These are phyloP conservation scores for Amazona ochrocephala DNA, from an alignment of 2,797 vertebrate species.

Conservation along the genomic window DNA sequence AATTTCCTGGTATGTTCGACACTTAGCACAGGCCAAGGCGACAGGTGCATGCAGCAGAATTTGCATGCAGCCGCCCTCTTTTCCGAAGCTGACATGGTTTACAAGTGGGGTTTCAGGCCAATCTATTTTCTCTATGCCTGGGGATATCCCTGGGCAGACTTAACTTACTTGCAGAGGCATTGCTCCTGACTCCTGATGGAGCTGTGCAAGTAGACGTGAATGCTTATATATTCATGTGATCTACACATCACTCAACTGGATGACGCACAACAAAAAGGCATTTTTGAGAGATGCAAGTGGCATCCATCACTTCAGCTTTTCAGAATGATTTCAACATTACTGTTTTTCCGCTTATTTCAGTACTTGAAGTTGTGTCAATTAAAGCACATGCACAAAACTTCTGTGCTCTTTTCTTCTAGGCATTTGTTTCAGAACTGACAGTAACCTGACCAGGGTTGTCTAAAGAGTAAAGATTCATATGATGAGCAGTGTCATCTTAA, in stretches of 20 bases:
- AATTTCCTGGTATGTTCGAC: background rate
- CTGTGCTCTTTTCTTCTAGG: background rate
- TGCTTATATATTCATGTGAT: too few relatives aligned
- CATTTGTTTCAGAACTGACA: background rate
- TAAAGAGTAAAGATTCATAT: background rate
- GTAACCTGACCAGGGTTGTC: background rate
- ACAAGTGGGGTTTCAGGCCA: background rate
- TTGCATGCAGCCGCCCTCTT: background rate
- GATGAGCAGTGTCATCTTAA: background rate
- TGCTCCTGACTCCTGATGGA: background rate
- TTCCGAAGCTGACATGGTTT: background rate
- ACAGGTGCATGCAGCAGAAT: background rate
- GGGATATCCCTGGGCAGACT: background rate
- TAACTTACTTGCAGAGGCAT: background rate
- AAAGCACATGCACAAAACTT: background rate
- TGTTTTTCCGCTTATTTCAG: background rate
- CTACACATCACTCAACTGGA: background rate
- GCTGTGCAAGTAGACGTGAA: background rate
- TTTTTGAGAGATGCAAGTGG: background rate
- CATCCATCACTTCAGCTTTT: background rate
- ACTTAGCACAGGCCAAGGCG: background rate
- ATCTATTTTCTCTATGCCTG: fast-evolving
- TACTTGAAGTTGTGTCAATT: background rate
- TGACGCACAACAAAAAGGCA: background rate
- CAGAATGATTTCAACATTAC: fast-evolving